phyloP scores from a whole-genome alignment of 2,888 invertebrate genomes.

The Andrena marginata region DNA sequence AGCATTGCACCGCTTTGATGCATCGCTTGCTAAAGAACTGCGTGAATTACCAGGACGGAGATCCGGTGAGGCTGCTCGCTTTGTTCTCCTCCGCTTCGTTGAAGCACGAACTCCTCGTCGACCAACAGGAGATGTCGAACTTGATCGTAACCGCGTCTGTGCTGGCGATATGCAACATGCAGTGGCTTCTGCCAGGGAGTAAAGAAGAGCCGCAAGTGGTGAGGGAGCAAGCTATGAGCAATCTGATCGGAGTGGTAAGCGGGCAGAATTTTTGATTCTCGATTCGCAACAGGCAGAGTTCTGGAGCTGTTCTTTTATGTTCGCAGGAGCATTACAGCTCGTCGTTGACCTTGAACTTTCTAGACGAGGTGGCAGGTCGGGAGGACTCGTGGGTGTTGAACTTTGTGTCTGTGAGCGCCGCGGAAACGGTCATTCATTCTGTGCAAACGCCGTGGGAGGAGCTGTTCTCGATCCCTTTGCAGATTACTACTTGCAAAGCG shows the following conservation, averaged over 20 bases:
- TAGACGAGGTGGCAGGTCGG: conserved; percentile 86
- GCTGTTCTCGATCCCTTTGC: conserved; percentile 86
- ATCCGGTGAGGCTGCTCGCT: conserved; percentile 82
- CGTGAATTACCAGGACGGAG: conserved; percentile 80
- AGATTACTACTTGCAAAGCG: conserved; percentile 75
- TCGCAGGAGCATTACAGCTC: conserved; percentile 78
- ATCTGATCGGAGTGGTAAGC: conserved; percentile 86
- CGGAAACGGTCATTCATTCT: conserved; percentile 85
- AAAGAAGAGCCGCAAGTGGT: conserved; percentile 78
- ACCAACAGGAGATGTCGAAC: conserved; percentile 74
- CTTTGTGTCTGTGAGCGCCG: conserved; percentile 85
- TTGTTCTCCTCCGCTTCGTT: conserved; percentile 85
- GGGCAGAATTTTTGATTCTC: background rate
- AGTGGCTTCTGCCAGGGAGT: conserved; percentile 85
- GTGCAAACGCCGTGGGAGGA: conserved; percentile 86
- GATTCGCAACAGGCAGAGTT: background rate
- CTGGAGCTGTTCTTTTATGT: background rate
- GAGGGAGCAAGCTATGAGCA: conserved; percentile 86
- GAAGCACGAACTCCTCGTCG: conserved; percentile 75
- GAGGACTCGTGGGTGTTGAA: conserved; percentile 86
- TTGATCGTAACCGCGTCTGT: conserved; percentile 81
- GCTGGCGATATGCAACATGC: conserved; percentile 85
- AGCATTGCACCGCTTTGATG: conserved; percentile 77
- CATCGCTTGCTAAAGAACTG: conserved; percentile 76
- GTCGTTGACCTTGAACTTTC: conserved; percentile 85